Percentiles rank a stretch among this genome's conserved stretches.
Conservation (phyloP, 2,888 invertebrate species). For the Dicranocentrus wangi region DNA sequence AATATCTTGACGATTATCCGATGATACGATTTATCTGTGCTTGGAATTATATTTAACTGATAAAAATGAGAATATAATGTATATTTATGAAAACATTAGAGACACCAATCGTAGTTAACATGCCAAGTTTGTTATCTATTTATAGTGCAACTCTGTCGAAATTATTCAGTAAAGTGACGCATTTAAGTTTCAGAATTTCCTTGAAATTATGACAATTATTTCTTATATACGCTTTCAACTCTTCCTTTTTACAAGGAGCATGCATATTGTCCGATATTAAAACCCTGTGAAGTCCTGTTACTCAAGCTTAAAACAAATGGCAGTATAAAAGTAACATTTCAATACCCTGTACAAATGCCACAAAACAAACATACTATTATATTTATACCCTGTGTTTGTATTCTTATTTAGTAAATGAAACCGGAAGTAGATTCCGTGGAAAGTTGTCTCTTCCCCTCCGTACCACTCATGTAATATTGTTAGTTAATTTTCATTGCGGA, state of each 20-base stretch:
- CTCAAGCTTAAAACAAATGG: too few species aligned
- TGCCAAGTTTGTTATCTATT: slow-evolving; percentile 51
- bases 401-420: background rate
- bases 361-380: too few species aligned
- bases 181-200: slow-evolving; percentile 29
- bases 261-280: too few species aligned
- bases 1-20: background rate
- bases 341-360: slow-evolving; percentile 50
- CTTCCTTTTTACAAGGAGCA: too few species aligned
- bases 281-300: too few species aligned
- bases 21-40: background rate
- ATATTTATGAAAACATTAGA: slow-evolving; percentile 28
- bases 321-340: slow-evolving; percentile 23
- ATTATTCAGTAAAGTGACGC: slow-evolving; percentile 41
- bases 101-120: slow-evolving; percentile 4
- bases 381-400: background rate
- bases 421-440: background rate
- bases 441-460: too few species aligned
- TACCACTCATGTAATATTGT: too few species aligned
- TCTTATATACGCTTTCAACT: background rate
- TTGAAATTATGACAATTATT: background rate
- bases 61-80: slow-evolving; percentile 22
- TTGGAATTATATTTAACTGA: background rate
- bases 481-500: slow-evolving; percentile 34
- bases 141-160: slow-evolving; percentile 44